Base-by-base conservation (phyloP, 1,140 invertebrate species). In the Galleria mellonella region DNA sequence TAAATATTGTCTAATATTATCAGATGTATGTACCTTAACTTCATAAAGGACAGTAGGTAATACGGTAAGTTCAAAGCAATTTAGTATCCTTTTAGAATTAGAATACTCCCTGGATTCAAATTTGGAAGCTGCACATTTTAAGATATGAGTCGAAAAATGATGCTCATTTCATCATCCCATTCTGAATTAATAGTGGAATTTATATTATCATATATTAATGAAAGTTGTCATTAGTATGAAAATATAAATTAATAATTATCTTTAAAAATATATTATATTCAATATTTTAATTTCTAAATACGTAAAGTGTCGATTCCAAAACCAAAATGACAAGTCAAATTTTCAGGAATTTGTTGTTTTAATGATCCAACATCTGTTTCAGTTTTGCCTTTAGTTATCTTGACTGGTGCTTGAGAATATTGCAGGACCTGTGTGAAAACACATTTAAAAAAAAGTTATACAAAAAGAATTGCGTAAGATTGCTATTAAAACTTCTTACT, bases 301-400 rank as follows among this genome's bases (percentile, higher is more conserved):
- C 58, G 58, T 32, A 78, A 37, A 9, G 72, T 72, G 13, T 81
- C 78, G 27, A 84, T 79, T 13, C 76, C 74, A 46, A 84, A 83
- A 32, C 69, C 67, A 51, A 84, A 77, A 45, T 83, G 78, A 32
- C 78, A 83, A 0, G 78, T 83, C 9, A 84, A 39, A 32, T 79
- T 72, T n/a, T 84, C 81, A 0, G 77, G 77, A 32, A 61, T 51
- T 7, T 41, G 6, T 42, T 78, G 79, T 33, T 61, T 71, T n/a
- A 62, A 49, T 0, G 71, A 51, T 2, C 61, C 51, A 9, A 51
- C 31, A n/a, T 77, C 72, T 1, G 52, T 43, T 17, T 81, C 74
- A 33, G 55, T 40, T 54, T 83, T 83, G 1, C 63, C 63, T 58
- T 83, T 83, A 0, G 55, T 38, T 1, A 55, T 30, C 46, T 77